Evolutionary conservation across 1,140 invertebrate genomes (phyloP).

Genomic region (Eriosoma lanigerum): DNA sequence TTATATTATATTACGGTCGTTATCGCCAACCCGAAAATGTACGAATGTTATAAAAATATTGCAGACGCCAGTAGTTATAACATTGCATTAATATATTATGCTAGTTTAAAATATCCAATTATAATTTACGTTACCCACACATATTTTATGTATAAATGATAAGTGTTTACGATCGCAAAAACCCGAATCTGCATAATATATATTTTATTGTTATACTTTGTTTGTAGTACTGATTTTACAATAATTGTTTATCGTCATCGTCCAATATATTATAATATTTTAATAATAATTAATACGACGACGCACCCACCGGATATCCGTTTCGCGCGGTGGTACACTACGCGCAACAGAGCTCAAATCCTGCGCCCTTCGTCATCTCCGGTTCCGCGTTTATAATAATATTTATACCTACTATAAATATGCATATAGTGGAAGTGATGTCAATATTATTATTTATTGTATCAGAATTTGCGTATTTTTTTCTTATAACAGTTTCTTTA

Average conservation of each 20-base stretch:
- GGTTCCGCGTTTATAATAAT: constrained; percentile 18
- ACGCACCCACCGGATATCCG: constrained; percentile 42
- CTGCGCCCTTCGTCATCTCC: constrained; percentile 50
- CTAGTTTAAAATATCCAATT: too few relatives aligned
- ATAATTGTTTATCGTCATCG: background rate
- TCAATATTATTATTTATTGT: background rate
- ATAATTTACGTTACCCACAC: too few relatives aligned
- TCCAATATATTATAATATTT: background rate
- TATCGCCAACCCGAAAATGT: background rate
- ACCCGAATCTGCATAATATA: too few relatives aligned
- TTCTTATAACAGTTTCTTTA: too few relatives aligned
- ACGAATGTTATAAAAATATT: constrained; percentile 14
- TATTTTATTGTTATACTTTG: too few relatives aligned
- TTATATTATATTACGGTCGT: too few relatives aligned
- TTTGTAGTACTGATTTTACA: too few relatives aligned
- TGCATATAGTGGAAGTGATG: background rate
- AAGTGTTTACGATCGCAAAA: too few relatives aligned
- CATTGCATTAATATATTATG: too few relatives aligned
- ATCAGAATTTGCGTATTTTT: too few relatives aligned
- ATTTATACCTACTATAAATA: too few relatives aligned
- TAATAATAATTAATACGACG: background rate
- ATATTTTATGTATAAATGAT: too few relatives aligned
- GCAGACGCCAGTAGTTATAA: background rate
- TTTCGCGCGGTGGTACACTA: background rate
- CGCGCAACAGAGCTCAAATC: constrained; percentile 29